These are phyloP conservation scores for Agonopterix subpropinquella DNA, from an alignment of 2,888 invertebrate genomes.

Conservation along the genomic window DNA sequence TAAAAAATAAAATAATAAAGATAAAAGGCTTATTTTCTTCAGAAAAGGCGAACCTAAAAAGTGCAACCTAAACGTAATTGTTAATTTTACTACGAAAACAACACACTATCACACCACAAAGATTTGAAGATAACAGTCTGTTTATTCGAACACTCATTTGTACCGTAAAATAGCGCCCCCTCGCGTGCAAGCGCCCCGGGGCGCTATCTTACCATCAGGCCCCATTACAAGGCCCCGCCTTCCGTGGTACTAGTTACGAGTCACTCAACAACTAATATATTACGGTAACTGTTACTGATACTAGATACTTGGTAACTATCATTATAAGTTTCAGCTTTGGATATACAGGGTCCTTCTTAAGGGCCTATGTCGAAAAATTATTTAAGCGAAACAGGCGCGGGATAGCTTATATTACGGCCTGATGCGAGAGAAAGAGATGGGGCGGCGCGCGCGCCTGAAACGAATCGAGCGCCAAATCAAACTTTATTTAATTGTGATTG, in stretches of 20 bases:
- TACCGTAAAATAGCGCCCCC: background rate
- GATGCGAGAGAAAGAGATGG: no score
- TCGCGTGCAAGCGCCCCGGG: constrained; percentile 21
- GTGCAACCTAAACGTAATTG: background rate
- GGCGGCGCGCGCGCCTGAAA: no score
- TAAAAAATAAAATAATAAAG: no score
- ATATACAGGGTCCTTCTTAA: no score
- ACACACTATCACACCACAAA: background rate
- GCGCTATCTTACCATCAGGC: constrained; percentile 26
- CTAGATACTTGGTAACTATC: background rate
- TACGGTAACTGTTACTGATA: constrained; percentile 9
- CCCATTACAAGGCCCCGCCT: constrained; percentile 26
- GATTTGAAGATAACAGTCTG: background rate
- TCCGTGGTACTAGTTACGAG: constrained; percentile 23
- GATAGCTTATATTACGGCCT: no score
- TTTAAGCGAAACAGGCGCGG: no score
- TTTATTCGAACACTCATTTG: background rate
- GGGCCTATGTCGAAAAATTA: no score
- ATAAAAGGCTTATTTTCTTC: background rate
- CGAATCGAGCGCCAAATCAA: no score
- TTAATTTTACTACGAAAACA: background rate
- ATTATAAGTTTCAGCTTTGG: background rate
- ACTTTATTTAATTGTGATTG: no score
- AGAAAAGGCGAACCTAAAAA: background rate
- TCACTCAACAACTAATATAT: constrained; percentile 30